Conservation (phyloP, 2,113 vertebrate species). For the Microtus ochrogaster region DNA sequence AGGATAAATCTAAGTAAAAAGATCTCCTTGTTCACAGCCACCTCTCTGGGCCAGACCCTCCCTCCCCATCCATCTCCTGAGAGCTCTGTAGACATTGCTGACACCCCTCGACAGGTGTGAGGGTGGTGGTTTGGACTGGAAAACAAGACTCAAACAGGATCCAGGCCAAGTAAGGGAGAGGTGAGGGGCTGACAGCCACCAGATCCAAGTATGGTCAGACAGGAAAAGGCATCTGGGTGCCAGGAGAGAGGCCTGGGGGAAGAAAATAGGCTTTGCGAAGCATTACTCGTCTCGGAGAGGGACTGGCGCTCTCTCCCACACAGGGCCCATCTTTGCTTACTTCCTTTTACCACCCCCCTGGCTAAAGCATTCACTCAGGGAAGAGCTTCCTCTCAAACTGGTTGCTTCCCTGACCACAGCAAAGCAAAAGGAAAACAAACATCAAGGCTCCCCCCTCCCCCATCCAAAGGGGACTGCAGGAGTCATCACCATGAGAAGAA, state of each 20-base stretch:
- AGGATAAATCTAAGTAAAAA: background rate
- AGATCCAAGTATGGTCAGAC: slow-evolving; percentile 61
- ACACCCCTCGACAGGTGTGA: slow-evolving; percentile 62
- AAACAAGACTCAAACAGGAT: slow-evolving; percentile 23
- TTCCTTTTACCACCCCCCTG: slow-evolving; percentile 4
- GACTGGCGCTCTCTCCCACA: slow-evolving; percentile 6
- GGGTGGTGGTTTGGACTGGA: background rate
- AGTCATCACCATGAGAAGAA: background rate
- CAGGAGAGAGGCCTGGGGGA: background rate
- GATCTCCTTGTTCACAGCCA: background rate
- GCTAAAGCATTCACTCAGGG: background rate
- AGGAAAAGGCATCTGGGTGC: background rate
- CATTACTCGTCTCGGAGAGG: background rate
- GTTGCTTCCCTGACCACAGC: background rate
- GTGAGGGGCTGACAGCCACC: slow-evolving; percentile 48
- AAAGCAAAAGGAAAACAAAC: background rate
- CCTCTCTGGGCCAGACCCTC: background rate
- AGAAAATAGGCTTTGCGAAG: background rate
- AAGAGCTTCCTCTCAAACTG: slow-evolving; percentile 7
- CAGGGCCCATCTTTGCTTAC: background rate
- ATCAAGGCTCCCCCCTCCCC: background rate
- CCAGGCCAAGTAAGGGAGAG: slow-evolving; percentile 72
- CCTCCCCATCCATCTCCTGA: background rate
- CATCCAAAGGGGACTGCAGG: background rate
- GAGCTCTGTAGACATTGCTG: background rate